phyloP scores from a whole-genome alignment of 2,797 vertebrate genomes.

The Mycteria americana region DNA sequence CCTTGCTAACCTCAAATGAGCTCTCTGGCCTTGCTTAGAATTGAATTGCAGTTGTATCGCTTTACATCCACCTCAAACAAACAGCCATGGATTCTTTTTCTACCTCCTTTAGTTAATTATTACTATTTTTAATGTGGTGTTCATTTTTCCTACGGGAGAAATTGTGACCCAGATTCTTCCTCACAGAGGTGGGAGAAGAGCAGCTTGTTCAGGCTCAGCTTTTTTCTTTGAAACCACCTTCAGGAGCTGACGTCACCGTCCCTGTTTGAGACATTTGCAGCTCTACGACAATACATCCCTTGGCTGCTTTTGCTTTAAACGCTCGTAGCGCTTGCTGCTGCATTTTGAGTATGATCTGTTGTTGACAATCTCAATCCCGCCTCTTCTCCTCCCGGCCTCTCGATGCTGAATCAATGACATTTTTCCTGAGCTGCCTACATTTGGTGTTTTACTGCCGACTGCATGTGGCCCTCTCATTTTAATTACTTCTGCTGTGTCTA shows the following conservation, averaged over 20 bases:
- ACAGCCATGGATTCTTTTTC: background rate
- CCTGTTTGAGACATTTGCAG: background rate
- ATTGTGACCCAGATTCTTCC: background rate
- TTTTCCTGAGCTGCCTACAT: slow-evolving; percentile 64
- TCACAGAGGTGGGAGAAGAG: background rate
- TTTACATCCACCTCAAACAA: background rate
- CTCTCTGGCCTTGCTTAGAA: background rate
- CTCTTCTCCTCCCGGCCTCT: slow-evolving; percentile 12
- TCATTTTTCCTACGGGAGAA: background rate
- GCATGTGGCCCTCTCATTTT: slow-evolving; percentile 70
- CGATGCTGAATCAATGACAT: slow-evolving; percentile 67
- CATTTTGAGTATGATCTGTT: background rate
- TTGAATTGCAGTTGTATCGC: fast-evolving
- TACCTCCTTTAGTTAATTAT: background rate
- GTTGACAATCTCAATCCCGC: background rate
- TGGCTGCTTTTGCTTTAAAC: background rate
- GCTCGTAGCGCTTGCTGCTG: background rate
- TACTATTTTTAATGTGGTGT: background rate
- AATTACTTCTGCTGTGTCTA: slow-evolving; percentile 75
- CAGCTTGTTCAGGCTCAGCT: background rate
- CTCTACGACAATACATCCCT: background rate
- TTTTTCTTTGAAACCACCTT: background rate
- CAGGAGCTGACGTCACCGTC: background rate
- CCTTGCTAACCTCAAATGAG: background rate
- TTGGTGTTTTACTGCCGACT: slow-evolving; percentile 69